phyloP scores from a whole-genome alignment of 2,797 vertebrate species.

The Salarias fasciatus region DNA sequence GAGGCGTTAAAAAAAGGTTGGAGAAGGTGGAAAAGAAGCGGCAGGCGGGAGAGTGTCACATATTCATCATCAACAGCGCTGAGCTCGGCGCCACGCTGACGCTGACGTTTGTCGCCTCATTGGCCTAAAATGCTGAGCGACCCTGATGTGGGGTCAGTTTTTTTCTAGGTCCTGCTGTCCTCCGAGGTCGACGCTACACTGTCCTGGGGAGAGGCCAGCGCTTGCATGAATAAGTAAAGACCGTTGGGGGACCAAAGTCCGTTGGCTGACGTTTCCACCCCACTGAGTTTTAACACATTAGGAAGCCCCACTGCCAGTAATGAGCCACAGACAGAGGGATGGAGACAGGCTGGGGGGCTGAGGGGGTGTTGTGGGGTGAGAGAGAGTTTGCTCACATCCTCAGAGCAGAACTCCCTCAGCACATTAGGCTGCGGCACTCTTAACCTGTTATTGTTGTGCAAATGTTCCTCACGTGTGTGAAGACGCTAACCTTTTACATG shows the following conservation, averaged over 20 bases:
- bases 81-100: conserved; percentile 19
- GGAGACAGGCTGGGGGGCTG: conserved; percentile 5
- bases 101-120: conserved; percentile 49
- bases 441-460: conserved; percentile 67
- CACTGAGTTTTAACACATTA: conserved; percentile 82
- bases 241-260: conserved; percentile 74
- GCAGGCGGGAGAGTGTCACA: conserved; percentile 13
- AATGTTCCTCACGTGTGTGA: conserved; percentile 34
- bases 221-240: conserved; percentile 82
- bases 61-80: conserved; percentile 41
- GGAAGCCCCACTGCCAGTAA: conserved; percentile 76
- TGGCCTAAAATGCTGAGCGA: conserved; percentile 63
- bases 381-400: conserved; percentile 46
- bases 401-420: conserved; percentile 44
- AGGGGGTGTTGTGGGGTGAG: conserved; percentile 21
- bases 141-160: conserved; percentile 63
- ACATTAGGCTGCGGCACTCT: conserved; percentile 44
- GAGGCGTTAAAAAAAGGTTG: conserved; percentile 2
- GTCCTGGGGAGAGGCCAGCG: conserved; percentile 72
- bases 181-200: conserved; percentile 66
- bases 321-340: conserved; percentile 63
- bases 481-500: too few relatives aligned
- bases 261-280: conserved; percentile 79
- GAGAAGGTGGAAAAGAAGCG: neutral
- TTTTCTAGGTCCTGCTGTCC: conserved; percentile 60